Percentiles rank a stretch among this genome's conserved stretches.
These are phyloP conservation scores for Buceros bicornis DNA, from an alignment of 2,797 vertebrate genomes.

Conservation along the genomic window DNA sequence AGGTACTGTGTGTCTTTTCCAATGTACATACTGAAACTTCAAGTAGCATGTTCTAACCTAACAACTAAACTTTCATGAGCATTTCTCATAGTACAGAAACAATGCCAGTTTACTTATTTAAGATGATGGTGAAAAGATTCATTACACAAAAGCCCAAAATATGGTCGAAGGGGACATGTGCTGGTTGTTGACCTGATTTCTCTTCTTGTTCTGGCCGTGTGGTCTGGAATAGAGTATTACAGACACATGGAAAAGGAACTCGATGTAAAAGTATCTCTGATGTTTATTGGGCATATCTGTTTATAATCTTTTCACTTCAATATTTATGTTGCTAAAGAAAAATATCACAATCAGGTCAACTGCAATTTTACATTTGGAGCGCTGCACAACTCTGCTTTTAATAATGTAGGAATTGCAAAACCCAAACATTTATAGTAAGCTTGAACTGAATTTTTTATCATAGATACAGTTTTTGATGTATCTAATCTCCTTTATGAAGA, in stretches of 20 bases:
- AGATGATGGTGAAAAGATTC: background rate
- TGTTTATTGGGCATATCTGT: background rate
- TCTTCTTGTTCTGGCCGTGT: background rate
- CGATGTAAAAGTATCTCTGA: background rate
- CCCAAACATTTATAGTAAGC: slow-evolving; percentile 19
- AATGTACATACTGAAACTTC: background rate
- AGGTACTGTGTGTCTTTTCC: background rate
- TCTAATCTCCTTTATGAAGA: background rate
- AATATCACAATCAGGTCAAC: background rate
- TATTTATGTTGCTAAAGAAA: background rate
- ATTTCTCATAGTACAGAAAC: background rate
- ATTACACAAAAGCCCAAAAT: background rate
- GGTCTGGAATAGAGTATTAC: background rate
- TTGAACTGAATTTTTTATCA: background rate
- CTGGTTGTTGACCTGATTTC: background rate
- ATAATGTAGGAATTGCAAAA: slow-evolving; percentile 15
- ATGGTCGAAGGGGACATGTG: background rate
- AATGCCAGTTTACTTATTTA: background rate
- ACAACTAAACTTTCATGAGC: background rate
- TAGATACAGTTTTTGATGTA: background rate
- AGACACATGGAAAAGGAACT: slow-evolving; percentile 2
- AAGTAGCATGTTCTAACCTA: background rate
- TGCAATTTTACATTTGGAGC: background rate
- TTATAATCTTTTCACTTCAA: slow-evolving; percentile 1
- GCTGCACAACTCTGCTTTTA: slow-evolving; percentile 20